Evolutionary conservation across 2,113 vertebrate species (phyloP).

Genomic region (Pitta sordida): DNA sequence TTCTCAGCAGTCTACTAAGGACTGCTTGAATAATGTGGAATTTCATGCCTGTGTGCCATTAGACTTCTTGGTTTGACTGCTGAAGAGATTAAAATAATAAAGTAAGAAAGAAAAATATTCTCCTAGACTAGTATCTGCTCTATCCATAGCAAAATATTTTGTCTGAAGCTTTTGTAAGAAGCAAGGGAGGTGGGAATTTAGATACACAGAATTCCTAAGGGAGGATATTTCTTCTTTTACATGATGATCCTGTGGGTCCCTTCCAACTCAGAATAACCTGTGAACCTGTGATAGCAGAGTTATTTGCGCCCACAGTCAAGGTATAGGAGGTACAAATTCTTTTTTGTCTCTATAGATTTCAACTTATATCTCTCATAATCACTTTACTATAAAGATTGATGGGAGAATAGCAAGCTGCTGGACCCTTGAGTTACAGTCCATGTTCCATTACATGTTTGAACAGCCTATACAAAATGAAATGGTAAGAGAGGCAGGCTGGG

Average conservation of each 20-base stretch:
- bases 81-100: background rate
- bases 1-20: background rate
- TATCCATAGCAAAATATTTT: background rate
- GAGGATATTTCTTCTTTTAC: background rate
- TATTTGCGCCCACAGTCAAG: accelerated
- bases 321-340: background rate
- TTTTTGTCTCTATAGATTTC: background rate
- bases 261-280: too few relatives aligned
- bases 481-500: background rate
- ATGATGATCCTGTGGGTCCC: too few relatives aligned
- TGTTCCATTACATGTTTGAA: background rate
- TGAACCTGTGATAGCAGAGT: background rate
- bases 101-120: background rate
- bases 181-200: background rate
- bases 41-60: background rate
- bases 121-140: background rate
- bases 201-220: background rate
- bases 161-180: background rate
- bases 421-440: background rate
- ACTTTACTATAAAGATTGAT: background rate
- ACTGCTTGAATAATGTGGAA: background rate
- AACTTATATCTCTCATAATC: background rate
- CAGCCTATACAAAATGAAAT: background rate
- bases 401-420: background rate
- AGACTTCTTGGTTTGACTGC: background rate